Evolutionary conservation across 2,113 vertebrate species (phyloP).

Genomic region (Megaceryle torquata): DNA sequence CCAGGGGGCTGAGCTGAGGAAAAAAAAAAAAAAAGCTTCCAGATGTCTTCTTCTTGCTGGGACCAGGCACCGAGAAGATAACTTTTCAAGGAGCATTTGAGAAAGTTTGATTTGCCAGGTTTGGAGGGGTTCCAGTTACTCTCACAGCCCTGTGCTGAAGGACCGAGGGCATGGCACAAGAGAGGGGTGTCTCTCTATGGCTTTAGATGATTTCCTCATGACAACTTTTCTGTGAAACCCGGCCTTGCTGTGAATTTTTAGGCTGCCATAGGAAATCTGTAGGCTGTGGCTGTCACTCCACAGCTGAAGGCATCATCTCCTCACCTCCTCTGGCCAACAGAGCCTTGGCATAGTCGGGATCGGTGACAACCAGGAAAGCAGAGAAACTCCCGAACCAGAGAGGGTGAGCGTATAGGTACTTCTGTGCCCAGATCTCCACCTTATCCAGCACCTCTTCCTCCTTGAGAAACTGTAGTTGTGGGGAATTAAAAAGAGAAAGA

Average conservation of each 20-base stretch:
- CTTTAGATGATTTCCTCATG: background rate
- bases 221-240: background rate
- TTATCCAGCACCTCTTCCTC: constrained; percentile 32
- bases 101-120: background rate
- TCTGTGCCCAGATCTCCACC: constrained; percentile 27
- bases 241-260: background rate
- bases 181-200: background rate
- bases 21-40: background rate
- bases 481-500: background rate
- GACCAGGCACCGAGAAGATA: background rate
- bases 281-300: background rate
- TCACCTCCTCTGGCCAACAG: constrained; percentile 80
- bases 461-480: constrained; percentile 12
- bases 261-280: background rate
- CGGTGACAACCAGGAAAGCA: constrained; percentile 59
- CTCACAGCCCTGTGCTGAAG: background rate
- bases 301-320: background rate
- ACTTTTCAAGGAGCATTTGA: background rate
- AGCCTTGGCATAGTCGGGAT: constrained; percentile 81
- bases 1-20: background rate
- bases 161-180: background rate
- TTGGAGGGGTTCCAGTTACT: accelerated
- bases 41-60: background rate
- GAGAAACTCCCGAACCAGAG: constrained; percentile 78
- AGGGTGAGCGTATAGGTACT: constrained; percentile 72